Conservation (phyloP, 2,113 vertebrate genomes). For the Spizaetus ornatus region DNA sequence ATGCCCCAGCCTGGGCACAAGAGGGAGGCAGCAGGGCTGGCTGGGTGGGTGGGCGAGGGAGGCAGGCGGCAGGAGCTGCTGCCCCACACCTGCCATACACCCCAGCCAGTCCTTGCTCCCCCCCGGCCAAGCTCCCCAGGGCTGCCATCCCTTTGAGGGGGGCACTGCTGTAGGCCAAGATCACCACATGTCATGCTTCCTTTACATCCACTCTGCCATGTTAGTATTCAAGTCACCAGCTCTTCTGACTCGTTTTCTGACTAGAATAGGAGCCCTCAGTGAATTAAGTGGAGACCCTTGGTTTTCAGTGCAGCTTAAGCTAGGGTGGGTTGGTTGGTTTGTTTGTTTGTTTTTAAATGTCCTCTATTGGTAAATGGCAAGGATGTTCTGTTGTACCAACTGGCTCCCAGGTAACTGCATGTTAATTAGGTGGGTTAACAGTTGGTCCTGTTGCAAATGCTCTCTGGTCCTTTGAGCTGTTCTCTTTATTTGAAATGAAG, state of each 20-base stretch:
- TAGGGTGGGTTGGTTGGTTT: neutral
- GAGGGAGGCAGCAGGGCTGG: neutral
- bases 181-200: fast-evolving
- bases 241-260: neutral
- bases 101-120: neutral
- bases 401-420: neutral
- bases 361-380: neutral
- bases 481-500: neutral
- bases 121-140: neutral
- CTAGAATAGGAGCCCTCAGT: neutral
- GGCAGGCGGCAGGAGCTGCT: neutral
- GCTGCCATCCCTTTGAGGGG: neutral
- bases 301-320: neutral
- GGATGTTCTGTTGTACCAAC: neutral
- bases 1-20: fast-evolving
- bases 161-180: neutral
- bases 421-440: neutral
- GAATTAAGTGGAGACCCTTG: neutral
- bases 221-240: neutral
- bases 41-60: neutral
- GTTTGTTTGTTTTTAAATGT: neutral
- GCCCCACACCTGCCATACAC: neutral
- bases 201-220: neutral
- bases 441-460: neutral
- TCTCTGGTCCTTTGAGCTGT: neutral